Conservation (phyloP, 2,797 vertebrate genomes). For the Pygocentrus nattereri region DNA sequence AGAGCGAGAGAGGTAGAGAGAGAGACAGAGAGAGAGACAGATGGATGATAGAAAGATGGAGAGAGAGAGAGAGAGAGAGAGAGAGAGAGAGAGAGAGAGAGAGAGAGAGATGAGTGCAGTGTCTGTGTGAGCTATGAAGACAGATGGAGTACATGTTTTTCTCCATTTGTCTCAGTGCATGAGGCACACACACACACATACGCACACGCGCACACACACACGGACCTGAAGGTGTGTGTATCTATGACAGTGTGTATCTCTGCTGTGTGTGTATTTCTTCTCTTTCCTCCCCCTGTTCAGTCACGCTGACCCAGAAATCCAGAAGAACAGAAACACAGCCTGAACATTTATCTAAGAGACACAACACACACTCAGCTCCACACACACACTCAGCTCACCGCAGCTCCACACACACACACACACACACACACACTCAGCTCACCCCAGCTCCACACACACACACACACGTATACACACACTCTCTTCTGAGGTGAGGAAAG, state of each 20-base stretch:
- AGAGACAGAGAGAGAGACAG: constrained; percentile 18
- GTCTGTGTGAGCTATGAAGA: constrained; percentile 40
- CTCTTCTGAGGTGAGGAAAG: background rate
- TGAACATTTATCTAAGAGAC: background rate
- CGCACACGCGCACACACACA: constrained; percentile 19
- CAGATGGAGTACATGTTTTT: constrained; percentile 30
- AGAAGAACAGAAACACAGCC: background rate
- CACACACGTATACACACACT: background rate
- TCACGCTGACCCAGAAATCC: constrained; percentile 36
- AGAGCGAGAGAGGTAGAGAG: background rate
- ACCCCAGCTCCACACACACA: no score
- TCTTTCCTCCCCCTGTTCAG: constrained; percentile 1
- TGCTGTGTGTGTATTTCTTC: constrained; percentile 11
- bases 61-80: background rate
- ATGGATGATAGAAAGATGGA: constrained; percentile 23
- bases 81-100: background rate
- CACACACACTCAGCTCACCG: background rate
- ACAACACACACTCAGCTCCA: background rate
- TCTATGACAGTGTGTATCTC: background rate
- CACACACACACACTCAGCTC: background rate
- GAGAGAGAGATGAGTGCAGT: background rate
- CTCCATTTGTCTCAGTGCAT: constrained; percentile 40
- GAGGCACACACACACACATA: background rate
- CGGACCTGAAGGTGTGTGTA: constrained; percentile 1
- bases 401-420: background rate